These are phyloP conservation scores for Fragum fragum DNA, from an alignment of 2,888 invertebrate species.

Conservation along the genomic window DNA sequence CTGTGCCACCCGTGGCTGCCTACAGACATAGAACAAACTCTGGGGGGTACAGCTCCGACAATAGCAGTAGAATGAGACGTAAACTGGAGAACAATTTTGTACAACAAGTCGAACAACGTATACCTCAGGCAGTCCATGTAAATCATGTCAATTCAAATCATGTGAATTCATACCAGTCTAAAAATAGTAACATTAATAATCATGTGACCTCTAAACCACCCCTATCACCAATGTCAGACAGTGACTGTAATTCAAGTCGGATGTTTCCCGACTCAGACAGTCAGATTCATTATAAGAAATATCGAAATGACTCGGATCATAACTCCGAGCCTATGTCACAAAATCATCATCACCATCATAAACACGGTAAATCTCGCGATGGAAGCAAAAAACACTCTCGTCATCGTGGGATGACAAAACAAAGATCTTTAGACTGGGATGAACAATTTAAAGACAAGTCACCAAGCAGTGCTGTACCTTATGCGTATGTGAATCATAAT, in stretches of 20 bases:
- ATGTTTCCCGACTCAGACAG: constrained; percentile 77
- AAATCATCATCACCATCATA: constrained; percentile 66
- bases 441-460: constrained; percentile 75
- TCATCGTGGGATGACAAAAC: constrained; percentile 76
- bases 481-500: constrained; percentile 83
- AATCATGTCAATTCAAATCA: constrained; percentile 48
- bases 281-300: constrained; percentile 71
- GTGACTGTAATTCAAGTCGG: constrained; percentile 59
- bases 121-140: constrained; percentile 65
- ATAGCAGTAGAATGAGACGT: constrained; percentile 71
- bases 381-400: constrained; percentile 73
- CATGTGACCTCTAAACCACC: constrained; percentile 58
- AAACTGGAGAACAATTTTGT: constrained; percentile 70
- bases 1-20: constrained; percentile 35
- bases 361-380: constrained; percentile 68
- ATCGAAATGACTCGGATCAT: constrained; percentile 80
- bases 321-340: constrained; percentile 80
- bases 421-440: constrained; percentile 82
- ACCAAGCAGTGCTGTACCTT: constrained; percentile 76
- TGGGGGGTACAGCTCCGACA: constrained; percentile 78
- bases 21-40: constrained; percentile 62
- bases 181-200: constrained; percentile 37
- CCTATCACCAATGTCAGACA: constrained; percentile 62
- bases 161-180: constrained; percentile 25
- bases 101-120: constrained; percentile 74